Percentiles rank a stretch among this genome's conserved stretches.
phyloP scores from a whole-genome alignment of 2,888 invertebrate genomes.

The Pegoplata infirma region DNA sequence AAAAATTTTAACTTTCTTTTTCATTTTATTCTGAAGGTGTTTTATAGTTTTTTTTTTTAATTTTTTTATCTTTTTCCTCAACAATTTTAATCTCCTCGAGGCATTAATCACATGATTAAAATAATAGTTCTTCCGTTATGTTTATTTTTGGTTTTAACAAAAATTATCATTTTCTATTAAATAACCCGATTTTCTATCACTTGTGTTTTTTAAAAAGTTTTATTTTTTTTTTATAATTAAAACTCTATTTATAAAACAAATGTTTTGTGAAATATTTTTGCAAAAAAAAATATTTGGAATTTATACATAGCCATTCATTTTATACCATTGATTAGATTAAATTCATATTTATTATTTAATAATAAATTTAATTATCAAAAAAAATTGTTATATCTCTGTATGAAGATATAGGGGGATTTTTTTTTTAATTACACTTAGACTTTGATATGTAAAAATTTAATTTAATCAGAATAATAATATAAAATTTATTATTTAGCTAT shows the following conservation, averaged over 20 bases:
- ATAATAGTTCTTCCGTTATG: background rate
- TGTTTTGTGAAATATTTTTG: background rate
- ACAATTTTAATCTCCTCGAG: background rate
- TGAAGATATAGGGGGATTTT: background rate
- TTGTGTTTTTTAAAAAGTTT: background rate
- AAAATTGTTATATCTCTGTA: background rate
- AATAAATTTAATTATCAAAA: background rate
- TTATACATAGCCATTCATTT: conserved; percentile 42
- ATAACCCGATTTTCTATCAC: background rate
- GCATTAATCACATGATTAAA: background rate
- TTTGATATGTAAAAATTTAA: background rate
- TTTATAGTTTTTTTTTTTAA: no score
- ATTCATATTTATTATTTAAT: conserved; percentile 38
- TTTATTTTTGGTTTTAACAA: background rate
- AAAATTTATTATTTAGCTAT: background rate
- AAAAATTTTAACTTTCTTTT: background rate
- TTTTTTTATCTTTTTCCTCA: background rate
- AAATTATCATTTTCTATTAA: background rate
- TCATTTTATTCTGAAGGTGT: background rate
- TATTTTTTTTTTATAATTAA: background rate
- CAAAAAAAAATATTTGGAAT: background rate
- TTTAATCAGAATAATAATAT: background rate
- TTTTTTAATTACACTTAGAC: background rate
- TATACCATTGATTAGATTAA: conserved; percentile 53
- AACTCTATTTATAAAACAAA: background rate